Evolutionary conservation across 2,888 invertebrate species (phyloP).

Genomic region (Drosophila nr. perissopoda): DNA sequence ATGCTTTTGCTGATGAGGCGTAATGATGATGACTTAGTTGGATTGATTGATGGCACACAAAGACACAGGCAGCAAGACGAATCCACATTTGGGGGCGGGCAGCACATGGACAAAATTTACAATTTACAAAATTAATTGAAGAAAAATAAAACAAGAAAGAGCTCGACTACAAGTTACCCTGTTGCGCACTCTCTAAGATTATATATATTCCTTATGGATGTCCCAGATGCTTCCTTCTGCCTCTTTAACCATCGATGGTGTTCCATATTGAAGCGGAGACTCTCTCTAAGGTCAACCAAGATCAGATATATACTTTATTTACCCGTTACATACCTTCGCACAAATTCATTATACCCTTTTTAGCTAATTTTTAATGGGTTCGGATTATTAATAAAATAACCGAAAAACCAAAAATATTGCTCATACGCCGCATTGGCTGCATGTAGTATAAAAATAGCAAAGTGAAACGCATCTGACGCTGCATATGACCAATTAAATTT

Average conservation of each 20-base stretch:
- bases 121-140: slow-evolving; percentile 31
- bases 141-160: neutral
- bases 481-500: slow-evolving; percentile 53
- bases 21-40: slow-evolving; percentile 72
- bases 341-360: neutral
- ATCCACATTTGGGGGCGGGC: neutral
- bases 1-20: slow-evolving; percentile 56
- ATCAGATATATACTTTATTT: neutral
- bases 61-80: neutral
- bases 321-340: neutral
- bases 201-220: neutral
- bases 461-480: slow-evolving; percentile 36
- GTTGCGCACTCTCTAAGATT: neutral
- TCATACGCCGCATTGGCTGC: slow-evolving; percentile 61
- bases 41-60: slow-evolving; percentile 61
- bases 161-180: neutral
- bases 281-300: neutral
- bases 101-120: slow-evolving; percentile 1
- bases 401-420: slow-evolving; percentile 38
- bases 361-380: rapidly evolving
- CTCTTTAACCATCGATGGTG: neutral
- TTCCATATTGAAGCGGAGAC: no score
- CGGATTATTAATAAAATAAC: neutral
- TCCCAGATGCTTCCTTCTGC: neutral
- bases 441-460: slow-evolving; percentile 20